Evolutionary conservation across 2,113 vertebrate genomes (phyloP), one percentile per base, ranked within the genome.

Genomic region (Heliornis fulica): DNA sequence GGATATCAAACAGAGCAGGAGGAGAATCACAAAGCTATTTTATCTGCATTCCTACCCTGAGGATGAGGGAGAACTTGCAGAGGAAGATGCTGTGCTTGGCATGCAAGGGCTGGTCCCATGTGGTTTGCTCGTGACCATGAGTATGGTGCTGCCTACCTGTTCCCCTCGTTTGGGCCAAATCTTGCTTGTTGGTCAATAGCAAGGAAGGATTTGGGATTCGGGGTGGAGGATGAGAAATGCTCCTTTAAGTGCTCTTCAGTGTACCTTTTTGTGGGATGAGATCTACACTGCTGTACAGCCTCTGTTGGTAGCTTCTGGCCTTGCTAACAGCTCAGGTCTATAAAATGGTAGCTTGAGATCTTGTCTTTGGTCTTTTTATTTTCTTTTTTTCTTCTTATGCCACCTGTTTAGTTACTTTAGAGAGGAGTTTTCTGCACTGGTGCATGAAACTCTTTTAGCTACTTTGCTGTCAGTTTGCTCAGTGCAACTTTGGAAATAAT

Each of bases 21-120:
- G 10, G 28, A 34, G n/a, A 43, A n/a, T 74, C 26, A 6, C 34
- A 31, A 22, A 0, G 0, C 2, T 2, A 7, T 32, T 68, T 76
- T 28, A 36, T 15, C 53, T 80, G 8, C 3, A 0, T 36, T 46
- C 11, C 38, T 82, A 15, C 31, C 31, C 13, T 41, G 36, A 19
- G 45, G 51, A 17, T 43, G 5, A 26, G 69, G 54, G 32, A 28
- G 15, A 19, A 23, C 40, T 81, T 75, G 45, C 64, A 69, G 69
- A 41, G 18, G 41, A n/a, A 51, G 50, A 4, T 26, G 28, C 41
- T 29, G 28, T 18, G 75, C 29, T 70, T 20, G n/a, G 0, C 34
- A 41, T 46, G 34, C 51, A 15, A 10, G 19, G 43, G 9, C 6
- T 22, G 8, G 21, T 15, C 50, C 14, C 43, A 38, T 7, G 13